Evolutionary conservation across 2,797 vertebrate genomes (phyloP).

Genomic region (Hafferia zeledoni): DNA sequence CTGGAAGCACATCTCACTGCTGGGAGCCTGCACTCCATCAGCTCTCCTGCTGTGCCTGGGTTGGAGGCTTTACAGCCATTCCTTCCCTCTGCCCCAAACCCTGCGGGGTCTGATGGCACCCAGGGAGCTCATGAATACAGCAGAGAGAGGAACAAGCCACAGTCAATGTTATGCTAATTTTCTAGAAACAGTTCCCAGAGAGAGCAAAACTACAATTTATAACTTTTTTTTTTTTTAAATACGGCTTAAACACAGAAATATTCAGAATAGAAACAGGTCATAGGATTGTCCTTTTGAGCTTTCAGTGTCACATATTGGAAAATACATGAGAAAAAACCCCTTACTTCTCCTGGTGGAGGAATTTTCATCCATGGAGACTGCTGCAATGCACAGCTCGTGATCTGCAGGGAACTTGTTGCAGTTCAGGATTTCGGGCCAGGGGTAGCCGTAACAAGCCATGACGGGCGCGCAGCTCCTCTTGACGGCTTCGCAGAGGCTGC

Average conservation of each 20-base stretch:
- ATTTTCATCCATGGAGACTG: constrained; percentile 75
- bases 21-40: background rate
- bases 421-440: constrained; percentile 86
- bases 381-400: constrained; percentile 85
- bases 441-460: constrained; percentile 86
- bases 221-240: background rate
- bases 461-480: constrained; percentile 86
- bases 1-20: background rate
- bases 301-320: background rate
- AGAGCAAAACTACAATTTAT: background rate
- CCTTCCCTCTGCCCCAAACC: background rate
- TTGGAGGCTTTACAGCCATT: background rate
- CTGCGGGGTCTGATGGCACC: background rate
- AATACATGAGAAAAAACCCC: background rate
- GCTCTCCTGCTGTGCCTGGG: constrained; percentile 17
- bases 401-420: constrained; percentile 84
- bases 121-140: constrained; percentile 2
- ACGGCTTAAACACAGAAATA: background rate
- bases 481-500: constrained; percentile 84
- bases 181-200: background rate
- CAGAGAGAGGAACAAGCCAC: background rate
- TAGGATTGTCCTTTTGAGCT: background rate
- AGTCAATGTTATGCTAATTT: background rate
- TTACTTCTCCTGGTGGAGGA: constrained; percentile 73
- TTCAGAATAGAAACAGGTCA: background rate